Base-by-base conservation (phyloP, 2,113 vertebrate species). In the Jacana jacana region DNA sequence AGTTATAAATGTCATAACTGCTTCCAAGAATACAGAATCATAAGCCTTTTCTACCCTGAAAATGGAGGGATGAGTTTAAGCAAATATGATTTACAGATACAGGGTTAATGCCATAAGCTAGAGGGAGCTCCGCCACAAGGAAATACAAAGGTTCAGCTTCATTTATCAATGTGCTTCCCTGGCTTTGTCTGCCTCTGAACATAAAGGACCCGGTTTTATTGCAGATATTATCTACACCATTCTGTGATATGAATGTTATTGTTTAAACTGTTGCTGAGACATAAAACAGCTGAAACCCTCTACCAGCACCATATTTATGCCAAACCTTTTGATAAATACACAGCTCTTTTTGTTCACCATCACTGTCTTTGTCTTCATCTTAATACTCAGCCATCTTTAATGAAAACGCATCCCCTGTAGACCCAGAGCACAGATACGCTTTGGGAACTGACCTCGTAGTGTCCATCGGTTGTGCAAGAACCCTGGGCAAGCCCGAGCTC, bases 181-280 rank as follows among this genome's bases (percentile, higher is more conserved):
- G 96, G 96, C 97, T 97, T 97, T 97, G 97, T 97, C 96, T 97
- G 96, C 83, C 39, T 87, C 55, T 31, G 86, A 94, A 85, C 97
- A 96, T 95, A 93, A 97, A 97, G 94, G 96, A 91, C 94, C 89
- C 80, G 24, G 93, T 60, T 96, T 97, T 97, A 97, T 97, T 96
- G 97, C 96, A 96, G 97, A 97, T 97, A 95, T 97, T 97, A 97
- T 97, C 97, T 95, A 81, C 89, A 91, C 94, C 93, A 42, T 94
- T 97, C 95, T 96, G 6, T 76, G 96, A 97, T 97, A 97, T 94
- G 96, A 95, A 97, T 90, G 96, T 96, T 97, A 97, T 97, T 97
- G 97, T 96, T 95, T 95, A 86, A 97, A 97, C 95, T 89, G 96
- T 95, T 95, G 93, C 91, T 89, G 85, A 96, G 93, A 94, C 95